These are phyloP conservation scores for Pithys albifrons DNA, from an alignment of 2,113 vertebrate species.

Conservation along the genomic window DNA sequence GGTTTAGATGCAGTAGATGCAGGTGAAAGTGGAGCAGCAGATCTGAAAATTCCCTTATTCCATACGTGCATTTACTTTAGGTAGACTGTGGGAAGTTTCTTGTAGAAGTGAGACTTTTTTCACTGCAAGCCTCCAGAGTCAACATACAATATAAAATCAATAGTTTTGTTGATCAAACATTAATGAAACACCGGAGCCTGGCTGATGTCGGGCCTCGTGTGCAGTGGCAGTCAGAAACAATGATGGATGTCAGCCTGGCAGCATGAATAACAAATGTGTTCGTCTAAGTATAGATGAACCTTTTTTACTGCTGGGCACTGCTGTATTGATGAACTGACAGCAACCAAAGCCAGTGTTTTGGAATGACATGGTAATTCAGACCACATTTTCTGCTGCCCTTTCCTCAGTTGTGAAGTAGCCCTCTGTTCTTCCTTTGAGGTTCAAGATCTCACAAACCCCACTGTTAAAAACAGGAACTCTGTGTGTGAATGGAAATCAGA, in stretches of 20 bases:
- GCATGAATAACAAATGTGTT: background rate
- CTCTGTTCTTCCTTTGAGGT: background rate
- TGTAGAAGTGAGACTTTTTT: background rate
- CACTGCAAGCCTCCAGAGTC: background rate
- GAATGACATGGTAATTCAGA: constrained; percentile 25
- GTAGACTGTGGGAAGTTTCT: background rate
- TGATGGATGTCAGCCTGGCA: background rate
- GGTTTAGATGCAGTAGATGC: background rate
- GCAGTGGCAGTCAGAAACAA: background rate
- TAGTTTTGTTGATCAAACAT: background rate
- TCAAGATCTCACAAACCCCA: background rate
- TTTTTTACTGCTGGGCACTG: background rate
- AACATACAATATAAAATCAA: background rate
- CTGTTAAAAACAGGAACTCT: background rate
- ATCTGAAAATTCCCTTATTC: background rate
- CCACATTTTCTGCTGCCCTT: constrained; percentile 33
- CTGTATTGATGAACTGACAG: background rate
- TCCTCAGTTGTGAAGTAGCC: background rate
- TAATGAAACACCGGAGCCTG: background rate
- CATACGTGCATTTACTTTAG: background rate
- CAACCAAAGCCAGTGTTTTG: background rate
- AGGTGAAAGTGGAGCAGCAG: background rate
- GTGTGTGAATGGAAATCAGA: constrained; percentile 21
- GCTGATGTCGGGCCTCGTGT: rapidly evolving
- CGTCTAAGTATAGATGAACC: background rate